Evolutionary conservation across 1,140 invertebrate genomes (phyloP).

Genomic region (Antheraea pernyi): DNA sequence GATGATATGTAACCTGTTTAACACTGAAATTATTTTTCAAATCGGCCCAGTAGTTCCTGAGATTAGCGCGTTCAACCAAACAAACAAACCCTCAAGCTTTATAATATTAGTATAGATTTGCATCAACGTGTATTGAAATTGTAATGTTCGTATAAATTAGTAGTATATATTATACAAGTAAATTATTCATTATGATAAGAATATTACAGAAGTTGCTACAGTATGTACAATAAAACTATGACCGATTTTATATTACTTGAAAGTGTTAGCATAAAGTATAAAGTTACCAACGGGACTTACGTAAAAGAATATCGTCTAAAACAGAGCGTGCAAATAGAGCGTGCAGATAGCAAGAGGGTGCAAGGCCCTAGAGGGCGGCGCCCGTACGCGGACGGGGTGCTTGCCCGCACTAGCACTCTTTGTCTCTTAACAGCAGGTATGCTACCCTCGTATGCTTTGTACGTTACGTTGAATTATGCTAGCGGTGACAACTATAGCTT

Average conservation of each 20-base stretch:
- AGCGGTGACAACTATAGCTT: constrained; percentile 22
- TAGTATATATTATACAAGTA: no score
- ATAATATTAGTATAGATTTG: no score
- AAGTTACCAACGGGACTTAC: constrained; percentile 31
- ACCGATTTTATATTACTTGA: neutral
- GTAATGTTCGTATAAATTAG: no score
- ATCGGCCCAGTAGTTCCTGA: no score
- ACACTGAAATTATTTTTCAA: no score
- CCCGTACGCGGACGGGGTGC: constrained; percentile 36
- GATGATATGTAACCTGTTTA: no score
- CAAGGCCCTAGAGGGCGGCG: constrained; percentile 56
- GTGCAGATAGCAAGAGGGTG: constrained; percentile 39
- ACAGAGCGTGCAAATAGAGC: constrained; percentile 39
- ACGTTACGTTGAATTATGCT: constrained; percentile 31
- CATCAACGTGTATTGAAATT: no score
- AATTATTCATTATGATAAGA: no score
- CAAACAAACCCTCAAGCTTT: no score
- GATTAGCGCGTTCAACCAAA: no score
- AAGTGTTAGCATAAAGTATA: neutral
- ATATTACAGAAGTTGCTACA: no score
- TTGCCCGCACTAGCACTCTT: constrained; percentile 53
- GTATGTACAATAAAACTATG: neutral
- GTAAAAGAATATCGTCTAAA: constrained; percentile 63
- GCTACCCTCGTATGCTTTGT: constrained; percentile 19
- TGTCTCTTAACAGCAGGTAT: constrained; percentile 32